These are phyloP conservation scores for Discoglossus pictus DNA, from an alignment of 2,797 vertebrate genomes.

Conservation along the genomic window DNA sequence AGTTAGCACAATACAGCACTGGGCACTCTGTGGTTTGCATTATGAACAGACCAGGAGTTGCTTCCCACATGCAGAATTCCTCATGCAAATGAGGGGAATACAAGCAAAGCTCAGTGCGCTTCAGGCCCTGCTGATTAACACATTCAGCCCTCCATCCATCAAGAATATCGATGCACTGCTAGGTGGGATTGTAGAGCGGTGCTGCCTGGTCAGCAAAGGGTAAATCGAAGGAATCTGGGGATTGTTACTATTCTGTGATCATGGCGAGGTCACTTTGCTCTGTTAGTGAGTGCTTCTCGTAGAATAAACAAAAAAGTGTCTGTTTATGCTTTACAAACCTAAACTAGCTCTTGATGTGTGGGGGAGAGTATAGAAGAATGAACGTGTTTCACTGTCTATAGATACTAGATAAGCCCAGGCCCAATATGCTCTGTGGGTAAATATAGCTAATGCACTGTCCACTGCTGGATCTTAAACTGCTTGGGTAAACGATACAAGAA, in stretches of 20 bases:
- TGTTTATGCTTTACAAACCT: constrained; percentile 31
- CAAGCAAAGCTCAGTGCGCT: constrained; percentile 42
- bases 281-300: constrained; percentile 1
- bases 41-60: constrained; percentile 38
- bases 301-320: constrained; percentile 33
- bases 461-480: too few species aligned
- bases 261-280: constrained; percentile 24
- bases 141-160: constrained; percentile 12
- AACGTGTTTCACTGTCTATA: not conserved
- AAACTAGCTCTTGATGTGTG: constrained; percentile 13
- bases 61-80: constrained; percentile 53
- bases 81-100: constrained; percentile 54
- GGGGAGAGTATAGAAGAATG: constrained; percentile 2
- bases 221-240: constrained; percentile 17
- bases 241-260: constrained; percentile 24
- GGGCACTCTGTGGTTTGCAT: constrained; percentile 7
- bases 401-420: constrained; percentile 4
- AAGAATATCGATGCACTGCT: not conserved
- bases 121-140: constrained; percentile 24
- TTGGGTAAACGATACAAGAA: too few species aligned
- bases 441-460: not conserved
- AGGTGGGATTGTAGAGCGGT: not conserved
- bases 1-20: constrained; percentile 31
- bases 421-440: not conserved
- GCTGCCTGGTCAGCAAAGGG: constrained; percentile 5